A percentile compares a stretch with the other conserved stretches of the same genome.
phyloP scores from a whole-genome alignment of 2,797 vertebrate genomes.

The Synanceia verrucosa region DNA sequence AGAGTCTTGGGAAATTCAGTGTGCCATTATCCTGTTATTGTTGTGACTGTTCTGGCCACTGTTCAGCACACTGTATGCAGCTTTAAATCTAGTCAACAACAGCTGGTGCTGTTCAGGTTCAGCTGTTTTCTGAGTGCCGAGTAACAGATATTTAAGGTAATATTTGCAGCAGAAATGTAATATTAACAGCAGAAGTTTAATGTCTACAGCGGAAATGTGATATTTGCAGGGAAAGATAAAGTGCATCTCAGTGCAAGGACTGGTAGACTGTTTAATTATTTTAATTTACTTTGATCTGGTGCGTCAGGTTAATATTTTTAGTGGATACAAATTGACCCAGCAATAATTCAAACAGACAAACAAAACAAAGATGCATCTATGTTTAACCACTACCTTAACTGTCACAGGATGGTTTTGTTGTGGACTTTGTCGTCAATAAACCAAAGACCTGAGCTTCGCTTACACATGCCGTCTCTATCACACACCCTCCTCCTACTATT shows the following conservation, averaged over 20 bases:
- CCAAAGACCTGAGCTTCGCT: neutral
- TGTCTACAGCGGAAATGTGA: no score
- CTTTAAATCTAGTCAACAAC: neutral
- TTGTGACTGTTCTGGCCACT: neutral
- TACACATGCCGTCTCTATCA: neutral
- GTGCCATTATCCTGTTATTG: neutral
- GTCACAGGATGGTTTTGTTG: neutral
- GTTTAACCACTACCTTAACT: neutral
- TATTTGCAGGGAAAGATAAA: no score
- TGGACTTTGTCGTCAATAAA: neutral
- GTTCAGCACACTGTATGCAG: neutral
- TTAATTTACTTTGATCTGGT: no score
- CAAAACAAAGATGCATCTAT: neutral
- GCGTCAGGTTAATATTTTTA: neutral
- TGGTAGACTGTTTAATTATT: neutral
- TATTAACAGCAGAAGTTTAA: no score
- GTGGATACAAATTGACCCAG: neutral
- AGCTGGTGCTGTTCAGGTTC: neutral
- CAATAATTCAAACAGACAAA: neutral
- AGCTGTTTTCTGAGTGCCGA: neutral
- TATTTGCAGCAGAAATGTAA: no score
- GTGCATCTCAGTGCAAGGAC: no score
- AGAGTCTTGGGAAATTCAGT: neutral
- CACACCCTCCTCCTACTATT: conserved; percentile 2
- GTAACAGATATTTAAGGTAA: no score